These are phyloP conservation scores for Girardinichthys multiradiatus DNA, from an alignment of 2,113 vertebrate genomes.

Conservation along the genomic window DNA sequence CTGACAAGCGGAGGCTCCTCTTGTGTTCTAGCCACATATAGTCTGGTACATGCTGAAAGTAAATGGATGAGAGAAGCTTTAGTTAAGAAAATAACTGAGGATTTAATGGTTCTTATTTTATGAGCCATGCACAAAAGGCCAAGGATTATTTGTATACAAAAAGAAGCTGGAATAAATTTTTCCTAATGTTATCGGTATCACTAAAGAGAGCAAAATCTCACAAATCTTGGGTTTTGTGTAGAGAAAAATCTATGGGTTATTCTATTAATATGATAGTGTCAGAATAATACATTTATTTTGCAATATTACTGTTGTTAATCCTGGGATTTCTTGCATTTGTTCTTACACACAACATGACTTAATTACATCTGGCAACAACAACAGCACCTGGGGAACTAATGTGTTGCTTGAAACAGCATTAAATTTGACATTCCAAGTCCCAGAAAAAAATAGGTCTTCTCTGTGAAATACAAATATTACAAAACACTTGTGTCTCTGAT, in stretches of 20 bases:
- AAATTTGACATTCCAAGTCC: not conserved
- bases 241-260: conserved; percentile 10
- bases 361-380: not conserved
- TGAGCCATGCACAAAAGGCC: conserved; percentile 24
- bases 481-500: not conserved
- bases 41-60: conserved; percentile 36
- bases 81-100: conserved; percentile 49
- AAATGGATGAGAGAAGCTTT: conserved; percentile 59
- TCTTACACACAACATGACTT: not conserved
- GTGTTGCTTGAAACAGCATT: too few relatives aligned
- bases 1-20: conserved; percentile 33
- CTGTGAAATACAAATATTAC: not conserved
- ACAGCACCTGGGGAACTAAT: not conserved
- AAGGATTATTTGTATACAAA: conserved; percentile 40
- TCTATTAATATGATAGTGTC: conserved; percentile 8
- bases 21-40: conserved; percentile 24
- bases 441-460: not conserved
- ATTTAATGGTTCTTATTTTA: conserved; percentile 43
- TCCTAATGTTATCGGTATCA: conserved; percentile 40
- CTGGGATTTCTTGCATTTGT: not conserved
- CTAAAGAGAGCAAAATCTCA: conserved; percentile 24
- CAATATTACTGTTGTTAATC: not conserved
- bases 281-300: not conserved
- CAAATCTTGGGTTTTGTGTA: conserved; percentile 24
- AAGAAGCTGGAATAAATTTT: conserved; percentile 31